Evolutionary conservation across 2,113 vertebrate genomes (phyloP), one percentile per base, ranked within the genome.

Genomic region (Ciconia boyciana): DNA sequence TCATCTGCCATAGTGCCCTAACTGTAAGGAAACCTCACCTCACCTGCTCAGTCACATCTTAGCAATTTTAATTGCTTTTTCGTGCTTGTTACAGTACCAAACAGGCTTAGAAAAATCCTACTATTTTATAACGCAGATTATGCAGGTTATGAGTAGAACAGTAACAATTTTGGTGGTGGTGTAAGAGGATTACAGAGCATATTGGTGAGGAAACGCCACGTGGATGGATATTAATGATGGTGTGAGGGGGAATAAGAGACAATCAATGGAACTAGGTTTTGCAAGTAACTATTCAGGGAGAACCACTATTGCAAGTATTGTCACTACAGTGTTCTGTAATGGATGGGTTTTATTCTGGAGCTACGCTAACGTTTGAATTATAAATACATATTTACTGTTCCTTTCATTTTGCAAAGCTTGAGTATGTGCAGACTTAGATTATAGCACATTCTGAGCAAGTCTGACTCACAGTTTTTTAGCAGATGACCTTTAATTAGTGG

Each of bases 401-500:
- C 79, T 82, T 57, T 18, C 41, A 15, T 61, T 62, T 25, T 43
- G 66, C 69, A 55, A 13, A 72, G 71, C 81, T 80, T 10, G 16
- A 43, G 36, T 44, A 36, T n/a, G 58, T 89, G 46, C 51, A 75
- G 87, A n/a, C 46, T 83, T 46, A 44, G 80, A 29, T 66, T 92
- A 57, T 11, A 70, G 61, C 52, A 46, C 24, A 36, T 69, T 74
- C 62, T 66, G 92, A 97, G 93, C 60, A 91, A 91, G 92, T 36
- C 76, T 83, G 93, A 78, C 85, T 70, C 55, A 11, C 58, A 57
- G 90, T 93, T 97, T 97, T 97, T 97, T 94, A 94, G 71, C 82
- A 95, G 93, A 97, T 98, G 97, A 98, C 95, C 96, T 98, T 98
- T 98, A 98, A 97, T 98, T 98, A 98, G 92, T 84, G 71, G 95